These are phyloP conservation scores for Hippoglossus stenolepis DNA, from an alignment of 2,113 vertebrate species.

Conservation along the genomic window DNA sequence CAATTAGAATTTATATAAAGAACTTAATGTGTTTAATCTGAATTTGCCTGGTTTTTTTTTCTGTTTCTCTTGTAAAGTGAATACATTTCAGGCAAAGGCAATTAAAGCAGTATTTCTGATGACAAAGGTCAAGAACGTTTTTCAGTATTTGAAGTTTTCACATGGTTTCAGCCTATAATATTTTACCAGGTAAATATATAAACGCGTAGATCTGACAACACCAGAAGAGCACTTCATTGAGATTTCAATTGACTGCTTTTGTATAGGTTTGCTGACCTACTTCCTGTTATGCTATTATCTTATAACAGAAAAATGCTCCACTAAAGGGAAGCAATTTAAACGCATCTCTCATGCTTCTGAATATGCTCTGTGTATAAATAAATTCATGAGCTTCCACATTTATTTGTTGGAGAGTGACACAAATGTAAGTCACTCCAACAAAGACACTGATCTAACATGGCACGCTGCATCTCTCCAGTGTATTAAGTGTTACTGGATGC, in stretches of 20 bases:
- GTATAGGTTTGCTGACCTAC: not conserved
- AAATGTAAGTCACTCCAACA: not conserved
- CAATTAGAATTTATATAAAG: not conserved
- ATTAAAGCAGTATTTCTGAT: not conserved
- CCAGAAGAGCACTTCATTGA: not conserved
- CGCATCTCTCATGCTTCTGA: not conserved
- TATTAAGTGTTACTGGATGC: too few relatives aligned
- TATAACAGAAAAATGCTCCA: not conserved
- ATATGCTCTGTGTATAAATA: too few relatives aligned
- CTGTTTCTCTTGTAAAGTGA: not conserved
- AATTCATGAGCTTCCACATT: too few relatives aligned
- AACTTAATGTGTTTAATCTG: not conserved
- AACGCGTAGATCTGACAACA: not conserved
- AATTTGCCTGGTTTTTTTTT: not conserved
- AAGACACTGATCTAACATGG: not conserved
- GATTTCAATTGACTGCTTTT: not conserved
- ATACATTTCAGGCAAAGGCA: not conserved
- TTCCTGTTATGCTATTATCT: not conserved
- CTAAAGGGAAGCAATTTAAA: not conserved
- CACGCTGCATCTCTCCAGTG: too few relatives aligned
- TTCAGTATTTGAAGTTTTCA: not conserved
- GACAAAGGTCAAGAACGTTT: too few relatives aligned
- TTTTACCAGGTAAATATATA: not conserved
- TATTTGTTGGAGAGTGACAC: conserved; percentile 21
- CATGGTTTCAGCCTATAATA: not conserved